A percentile compares a stretch with the other conserved stretches of the same genome.
Conservation (phyloP, 2,113 vertebrate species). For the Neoarius graeffei region DNA sequence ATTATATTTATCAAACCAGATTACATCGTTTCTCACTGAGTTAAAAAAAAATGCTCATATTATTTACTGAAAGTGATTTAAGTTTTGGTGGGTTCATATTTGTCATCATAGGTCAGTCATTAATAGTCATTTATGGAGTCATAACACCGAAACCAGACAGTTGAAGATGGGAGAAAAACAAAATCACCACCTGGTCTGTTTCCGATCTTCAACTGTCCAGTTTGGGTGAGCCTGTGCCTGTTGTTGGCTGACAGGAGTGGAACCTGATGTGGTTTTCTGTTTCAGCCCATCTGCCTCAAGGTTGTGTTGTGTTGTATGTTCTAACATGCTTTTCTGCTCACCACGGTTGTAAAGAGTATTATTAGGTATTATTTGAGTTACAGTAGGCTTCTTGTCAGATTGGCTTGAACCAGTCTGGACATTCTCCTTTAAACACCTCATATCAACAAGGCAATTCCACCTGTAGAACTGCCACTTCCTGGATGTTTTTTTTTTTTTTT, state of each 20-base stretch:
- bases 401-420: background rate
- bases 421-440: background rate
- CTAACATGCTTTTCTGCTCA: background rate
- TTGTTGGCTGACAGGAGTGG: background rate
- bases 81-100: background rate
- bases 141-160: background rate
- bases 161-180: background rate
- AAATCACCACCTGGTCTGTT: background rate
- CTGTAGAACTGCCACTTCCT: background rate
- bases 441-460: background rate
- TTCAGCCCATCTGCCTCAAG: background rate
- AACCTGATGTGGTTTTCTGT: background rate
- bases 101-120: background rate
- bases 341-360: background rate
- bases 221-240: background rate
- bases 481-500: background rate
- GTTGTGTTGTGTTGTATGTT: background rate
- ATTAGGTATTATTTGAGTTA: background rate
- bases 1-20: slow-evolving; percentile 27
- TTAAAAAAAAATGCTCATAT: slow-evolving; percentile 3
- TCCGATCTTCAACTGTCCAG: background rate
- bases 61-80: slow-evolving; percentile 3
- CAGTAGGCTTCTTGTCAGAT: background rate
- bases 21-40: background rate
- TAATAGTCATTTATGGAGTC: background rate